These are phyloP conservation scores for Megaceryle torquata DNA, from an alignment of 2,113 vertebrate genomes.

Conservation along the genomic window DNA sequence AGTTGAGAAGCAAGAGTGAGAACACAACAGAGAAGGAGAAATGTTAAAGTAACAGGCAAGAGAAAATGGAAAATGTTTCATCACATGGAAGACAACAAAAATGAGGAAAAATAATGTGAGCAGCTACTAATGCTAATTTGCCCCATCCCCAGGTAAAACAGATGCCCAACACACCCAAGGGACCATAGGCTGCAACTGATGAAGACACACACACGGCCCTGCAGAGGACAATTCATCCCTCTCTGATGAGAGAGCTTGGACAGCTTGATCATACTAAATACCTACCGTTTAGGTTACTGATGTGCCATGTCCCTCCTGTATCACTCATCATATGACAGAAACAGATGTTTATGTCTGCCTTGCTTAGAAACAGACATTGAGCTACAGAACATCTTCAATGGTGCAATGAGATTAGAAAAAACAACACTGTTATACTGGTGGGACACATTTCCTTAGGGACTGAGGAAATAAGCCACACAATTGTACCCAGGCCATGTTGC, in stretches of 20 bases:
- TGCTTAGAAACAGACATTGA: neutral
- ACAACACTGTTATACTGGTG: neutral
- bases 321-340: neutral
- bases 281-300: accelerated
- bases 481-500: neutral
- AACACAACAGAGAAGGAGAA: neutral
- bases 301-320: neutral
- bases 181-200: neutral
- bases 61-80: neutral
- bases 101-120: accelerated
- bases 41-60: neutral
- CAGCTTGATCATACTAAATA: neutral
- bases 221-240: neutral
- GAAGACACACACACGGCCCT: neutral
- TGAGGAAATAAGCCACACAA: neutral
- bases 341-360: neutral
- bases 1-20: neutral
- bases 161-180: neutral
- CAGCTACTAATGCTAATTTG: neutral
- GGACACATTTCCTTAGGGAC: neutral
- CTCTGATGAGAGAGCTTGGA: neutral
- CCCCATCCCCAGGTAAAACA: neutral
- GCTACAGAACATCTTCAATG: neutral
- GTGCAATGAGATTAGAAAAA: neutral
- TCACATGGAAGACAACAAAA: neutral